Evolutionary conservation across 2,888 invertebrate species (phyloP).

Genomic region (Amphipoea oculea): DNA sequence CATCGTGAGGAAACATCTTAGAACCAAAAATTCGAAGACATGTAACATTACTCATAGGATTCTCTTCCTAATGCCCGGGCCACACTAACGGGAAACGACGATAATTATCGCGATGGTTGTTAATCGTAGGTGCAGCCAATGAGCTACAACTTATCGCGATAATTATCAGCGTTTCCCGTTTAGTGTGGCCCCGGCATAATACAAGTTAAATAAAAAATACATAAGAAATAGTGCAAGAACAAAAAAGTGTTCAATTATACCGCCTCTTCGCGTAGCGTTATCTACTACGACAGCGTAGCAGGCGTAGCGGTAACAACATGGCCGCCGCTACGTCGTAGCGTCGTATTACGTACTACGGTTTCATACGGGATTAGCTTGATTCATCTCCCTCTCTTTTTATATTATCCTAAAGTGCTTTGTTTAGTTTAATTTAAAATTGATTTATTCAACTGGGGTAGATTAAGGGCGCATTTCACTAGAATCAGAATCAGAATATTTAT

Average conservation of each 20-base stretch:
- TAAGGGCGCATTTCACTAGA: not conserved
- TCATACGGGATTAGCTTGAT: conserved; percentile 1
- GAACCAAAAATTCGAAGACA: no score
- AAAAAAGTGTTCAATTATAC: not conserved
- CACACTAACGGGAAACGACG: no score
- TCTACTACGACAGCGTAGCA: conserved; percentile 16
- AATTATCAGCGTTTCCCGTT: no score
- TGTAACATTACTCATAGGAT: not conserved
- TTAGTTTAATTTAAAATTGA: not conserved
- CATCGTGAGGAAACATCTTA: no score
- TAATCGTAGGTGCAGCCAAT: no score
- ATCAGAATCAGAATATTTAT: no score
- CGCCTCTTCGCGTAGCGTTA: not conserved
- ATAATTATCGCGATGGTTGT: no score
- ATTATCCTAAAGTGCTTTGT: not conserved
- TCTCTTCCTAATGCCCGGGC: no score
- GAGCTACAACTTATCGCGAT: no score
- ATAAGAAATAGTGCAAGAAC: not conserved
- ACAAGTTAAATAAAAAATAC: not conserved
- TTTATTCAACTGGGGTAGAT: not conserved
- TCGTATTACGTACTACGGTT: not conserved
- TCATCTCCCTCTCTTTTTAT: not conserved
- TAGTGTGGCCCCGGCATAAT: no score
- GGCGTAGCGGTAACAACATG: not conserved
- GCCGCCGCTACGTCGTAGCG: conserved; percentile 8